phyloP scores from a whole-genome alignment of 2,888 invertebrate genomes.

The Sylvicola cinctus region DNA sequence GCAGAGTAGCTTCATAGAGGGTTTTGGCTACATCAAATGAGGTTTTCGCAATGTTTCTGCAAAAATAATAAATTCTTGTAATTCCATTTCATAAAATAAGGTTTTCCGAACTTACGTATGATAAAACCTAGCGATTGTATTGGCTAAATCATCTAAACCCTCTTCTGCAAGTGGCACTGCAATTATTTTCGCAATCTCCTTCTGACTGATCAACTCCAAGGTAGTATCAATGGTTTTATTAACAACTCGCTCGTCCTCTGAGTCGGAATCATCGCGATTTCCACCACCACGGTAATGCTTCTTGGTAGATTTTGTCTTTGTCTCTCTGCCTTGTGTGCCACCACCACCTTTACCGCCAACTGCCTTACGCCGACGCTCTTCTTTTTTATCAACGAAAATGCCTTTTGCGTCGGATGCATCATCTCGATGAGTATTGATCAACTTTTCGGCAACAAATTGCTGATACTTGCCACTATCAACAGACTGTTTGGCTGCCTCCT shows the following conservation, averaged over 20 bases:
- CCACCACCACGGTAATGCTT: conserved; percentile 38
- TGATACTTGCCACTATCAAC: conserved; percentile 58
- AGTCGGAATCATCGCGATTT: conserved; percentile 42
- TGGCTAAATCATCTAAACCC: conserved; percentile 47
- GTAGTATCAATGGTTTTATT: conserved; percentile 11
- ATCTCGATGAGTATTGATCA: conserved; percentile 21
- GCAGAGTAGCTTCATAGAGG: conserved; percentile 51
- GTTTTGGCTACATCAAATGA: conserved; percentile 48
- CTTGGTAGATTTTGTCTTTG: conserved; percentile 84
- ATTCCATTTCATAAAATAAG: conserved; percentile 6
- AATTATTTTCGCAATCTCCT: conserved; percentile 47
- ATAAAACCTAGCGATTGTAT: conserved; percentile 45
- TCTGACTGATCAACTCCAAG: conserved; percentile 40
- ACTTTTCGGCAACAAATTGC: conserved; percentile 46
- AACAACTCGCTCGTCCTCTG: conserved; percentile 36
- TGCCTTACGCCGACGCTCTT: conserved; percentile 77
- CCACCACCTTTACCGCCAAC: conserved; percentile 75
- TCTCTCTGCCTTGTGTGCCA: conserved; percentile 83
- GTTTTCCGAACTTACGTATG: conserved; percentile 32
- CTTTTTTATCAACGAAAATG: conserved; percentile 64
- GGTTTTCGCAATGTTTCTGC: conserved; percentile 40
- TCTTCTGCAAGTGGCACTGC: conserved; percentile 41
- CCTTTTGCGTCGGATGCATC: conserved; percentile 21
- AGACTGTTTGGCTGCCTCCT: conserved; percentile 41
- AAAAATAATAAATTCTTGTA: conserved; percentile 10